Conservation (phyloP, 2,888 invertebrate genomes). For the Lasioglossum morio region DNA sequence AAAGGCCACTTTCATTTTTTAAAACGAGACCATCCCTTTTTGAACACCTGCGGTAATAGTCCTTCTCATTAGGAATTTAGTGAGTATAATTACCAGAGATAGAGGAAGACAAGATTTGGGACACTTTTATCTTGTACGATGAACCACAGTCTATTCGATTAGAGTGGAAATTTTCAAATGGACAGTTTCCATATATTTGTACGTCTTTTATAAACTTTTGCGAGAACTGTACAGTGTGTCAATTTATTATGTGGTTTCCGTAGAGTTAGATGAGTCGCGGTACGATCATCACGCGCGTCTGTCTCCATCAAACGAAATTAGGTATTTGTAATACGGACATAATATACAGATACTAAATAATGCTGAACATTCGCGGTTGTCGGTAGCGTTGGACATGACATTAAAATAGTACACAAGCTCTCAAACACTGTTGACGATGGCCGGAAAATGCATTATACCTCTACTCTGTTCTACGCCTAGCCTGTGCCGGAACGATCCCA, state of each 20-base stretch:
- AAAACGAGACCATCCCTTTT: no score
- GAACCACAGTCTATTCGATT: neutral
- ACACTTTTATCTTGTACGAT: neutral
- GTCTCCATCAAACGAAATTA: neutral
- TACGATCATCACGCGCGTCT: neutral
- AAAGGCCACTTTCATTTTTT: no score
- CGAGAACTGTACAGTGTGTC: neutral
- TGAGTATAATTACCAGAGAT: no score
- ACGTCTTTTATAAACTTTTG: neutral
- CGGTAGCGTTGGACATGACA: constrained; percentile 1
- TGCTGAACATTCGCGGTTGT: constrained; percentile 2
- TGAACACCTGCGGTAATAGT: no score
- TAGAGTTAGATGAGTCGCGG: neutral
- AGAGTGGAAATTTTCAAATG: neutral
- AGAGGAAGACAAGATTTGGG: neutral
- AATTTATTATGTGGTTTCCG: neutral
- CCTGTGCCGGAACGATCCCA: neutral
- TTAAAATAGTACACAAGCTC: constrained; percentile 12
- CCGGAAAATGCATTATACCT: neutral
- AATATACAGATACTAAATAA: neutral
- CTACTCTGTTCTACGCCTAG: neutral
- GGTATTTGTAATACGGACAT: neutral
- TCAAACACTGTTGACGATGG: constrained; percentile 9
- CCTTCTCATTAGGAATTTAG: no score
- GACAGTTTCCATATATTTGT: neutral